These are phyloP conservation scores for Drosophila nasuta DNA, from an alignment of 1,140 invertebrate species.

Conservation along the genomic window DNA sequence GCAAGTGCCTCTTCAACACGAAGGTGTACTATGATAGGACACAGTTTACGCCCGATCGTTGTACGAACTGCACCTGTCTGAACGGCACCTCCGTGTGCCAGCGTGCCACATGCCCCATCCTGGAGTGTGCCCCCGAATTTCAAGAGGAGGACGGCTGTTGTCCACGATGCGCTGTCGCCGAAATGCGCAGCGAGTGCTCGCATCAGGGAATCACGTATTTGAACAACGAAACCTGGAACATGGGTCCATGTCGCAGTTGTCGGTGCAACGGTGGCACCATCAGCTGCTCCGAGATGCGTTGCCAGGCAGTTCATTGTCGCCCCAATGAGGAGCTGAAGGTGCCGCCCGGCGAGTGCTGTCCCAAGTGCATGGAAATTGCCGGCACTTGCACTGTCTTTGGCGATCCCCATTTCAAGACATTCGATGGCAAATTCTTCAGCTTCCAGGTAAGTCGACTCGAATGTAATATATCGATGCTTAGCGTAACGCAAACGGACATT, in stretches of 20 bases:
- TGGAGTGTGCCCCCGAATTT: conserved; percentile 91
- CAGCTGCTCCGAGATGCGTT: conserved; percentile 92
- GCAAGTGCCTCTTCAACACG: conserved; percentile 89
- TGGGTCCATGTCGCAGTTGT: conserved; percentile 94
- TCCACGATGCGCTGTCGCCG: conserved; percentile 89
- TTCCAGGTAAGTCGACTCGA: conserved; percentile 88
- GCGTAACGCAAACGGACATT: conserved; percentile 28
- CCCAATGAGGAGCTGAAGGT: conserved; percentile 90
- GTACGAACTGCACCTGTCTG: conserved; percentile 92
- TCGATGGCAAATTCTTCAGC: conserved; percentile 95
- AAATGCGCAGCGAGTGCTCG: conserved; percentile 88
- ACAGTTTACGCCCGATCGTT: conserved; percentile 88
- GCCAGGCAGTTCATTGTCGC: conserved; percentile 89
- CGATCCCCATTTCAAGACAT: conserved; percentile 96
- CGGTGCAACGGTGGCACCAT: conserved; percentile 91
- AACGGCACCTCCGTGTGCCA: conserved; percentile 92
- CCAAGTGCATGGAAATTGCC: conserved; percentile 93
- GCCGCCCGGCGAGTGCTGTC: conserved; percentile 92
- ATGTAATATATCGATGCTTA: neutral
- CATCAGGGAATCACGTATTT: conserved; percentile 87
- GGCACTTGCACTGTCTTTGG: conserved; percentile 96
- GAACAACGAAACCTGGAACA: conserved; percentile 94
- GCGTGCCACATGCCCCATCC: conserved; percentile 91
- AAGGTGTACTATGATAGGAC: conserved; percentile 85
- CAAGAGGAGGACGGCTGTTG: conserved; percentile 92